Percentiles rank a stretch among this genome's conserved stretches.
phyloP scores from a whole-genome alignment of 30 jellyfish, hydroid and myxozoan species.

The Aurelia coerulea region DNA sequence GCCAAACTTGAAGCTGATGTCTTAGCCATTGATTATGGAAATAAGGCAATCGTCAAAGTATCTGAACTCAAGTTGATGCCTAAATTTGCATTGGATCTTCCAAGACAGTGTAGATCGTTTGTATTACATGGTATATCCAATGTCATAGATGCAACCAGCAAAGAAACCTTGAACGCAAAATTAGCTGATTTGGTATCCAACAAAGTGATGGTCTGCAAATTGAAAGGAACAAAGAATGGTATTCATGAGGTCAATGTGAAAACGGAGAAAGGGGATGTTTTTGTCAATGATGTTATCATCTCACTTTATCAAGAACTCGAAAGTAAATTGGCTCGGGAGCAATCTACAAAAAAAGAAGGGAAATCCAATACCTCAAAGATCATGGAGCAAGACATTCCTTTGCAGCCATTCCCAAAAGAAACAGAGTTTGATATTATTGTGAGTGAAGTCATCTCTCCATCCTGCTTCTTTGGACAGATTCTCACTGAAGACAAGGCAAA shows the following conservation, averaged over 20 bases:
- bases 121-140: conserved; percentile 30
- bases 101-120: conserved; percentile 49
- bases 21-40: conserved; percentile 64
- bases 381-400: conserved; percentile 58
- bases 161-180: background rate
- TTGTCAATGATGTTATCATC: conserved; percentile 23
- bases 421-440: conserved; percentile 63
- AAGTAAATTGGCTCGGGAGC: background rate
- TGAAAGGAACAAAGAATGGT: conserved; percentile 17
- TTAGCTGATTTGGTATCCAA: conserved; percentile 21
- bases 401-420: conserved; percentile 76
- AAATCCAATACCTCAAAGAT: background rate
- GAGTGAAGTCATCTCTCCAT: conserved; percentile 84
- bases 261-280: conserved; percentile 1
- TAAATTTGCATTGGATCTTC: conserved; percentile 46
- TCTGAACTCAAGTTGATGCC: conserved; percentile 48
- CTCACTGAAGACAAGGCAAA: conserved; percentile 54
- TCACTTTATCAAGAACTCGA: conserved; percentile 1
- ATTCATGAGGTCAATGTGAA: conserved; percentile 1
- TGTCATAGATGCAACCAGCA: conserved; percentile 2
- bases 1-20: conserved; percentile 30
- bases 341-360: too few species aligned
- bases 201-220: conserved; percentile 4
- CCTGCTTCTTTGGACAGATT: conserved; percentile 76
- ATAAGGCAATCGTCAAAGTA: conserved; percentile 10